phyloP scores from a whole-genome alignment of 1,140 invertebrate genomes.

The Trichoplusia ni region DNA sequence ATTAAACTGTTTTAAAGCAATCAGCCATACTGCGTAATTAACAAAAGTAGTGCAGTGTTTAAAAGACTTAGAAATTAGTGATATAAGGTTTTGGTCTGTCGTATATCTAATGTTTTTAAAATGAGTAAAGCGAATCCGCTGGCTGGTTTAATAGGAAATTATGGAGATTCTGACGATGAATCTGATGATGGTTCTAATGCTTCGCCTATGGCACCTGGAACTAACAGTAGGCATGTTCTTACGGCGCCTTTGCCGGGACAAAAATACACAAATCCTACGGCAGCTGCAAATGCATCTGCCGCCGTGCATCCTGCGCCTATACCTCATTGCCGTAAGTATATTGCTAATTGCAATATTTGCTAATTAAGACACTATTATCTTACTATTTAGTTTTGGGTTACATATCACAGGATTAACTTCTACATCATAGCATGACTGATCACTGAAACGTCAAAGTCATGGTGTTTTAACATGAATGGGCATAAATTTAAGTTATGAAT shows the following conservation, averaged over 20 bases:
- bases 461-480: background rate
- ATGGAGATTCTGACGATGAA: constrained; percentile 72
- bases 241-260: background rate
- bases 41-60: too few relatives aligned
- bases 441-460: background rate
- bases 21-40: too few relatives aligned
- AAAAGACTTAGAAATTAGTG: too few relatives aligned
- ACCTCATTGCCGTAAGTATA: constrained; percentile 66
- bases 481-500: too few relatives aligned
- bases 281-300: constrained; percentile 11
- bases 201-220: background rate
- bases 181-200: constrained; percentile 49
- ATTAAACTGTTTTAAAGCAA: too few relatives aligned
- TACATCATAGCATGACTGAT: too few relatives aligned
- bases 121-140: constrained; percentile 69
- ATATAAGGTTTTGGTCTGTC: too few relatives aligned
- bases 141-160: constrained; percentile 65
- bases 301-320: constrained; percentile 68
- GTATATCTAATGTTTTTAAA: background rate
- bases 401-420: too few relatives aligned
- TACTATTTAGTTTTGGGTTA: background rate
- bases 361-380: background rate
- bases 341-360: background rate
- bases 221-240: background rate
- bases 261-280: constrained; percentile 5